Evolutionary conservation across 2,113 vertebrate genomes (phyloP).

Genomic region (Hippocampus comes): DNA sequence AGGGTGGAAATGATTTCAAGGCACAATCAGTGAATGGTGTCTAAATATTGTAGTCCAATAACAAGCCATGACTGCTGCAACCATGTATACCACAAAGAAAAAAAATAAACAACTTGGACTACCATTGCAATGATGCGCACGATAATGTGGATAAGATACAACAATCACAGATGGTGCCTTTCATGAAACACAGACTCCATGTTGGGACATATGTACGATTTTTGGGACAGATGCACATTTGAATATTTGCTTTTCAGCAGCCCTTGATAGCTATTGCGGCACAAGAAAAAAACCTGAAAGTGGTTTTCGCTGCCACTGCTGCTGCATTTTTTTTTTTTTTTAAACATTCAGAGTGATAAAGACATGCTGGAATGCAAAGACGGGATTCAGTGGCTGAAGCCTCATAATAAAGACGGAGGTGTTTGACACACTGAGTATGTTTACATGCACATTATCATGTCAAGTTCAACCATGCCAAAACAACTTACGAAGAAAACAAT

Average conservation of each 20-base stretch:
- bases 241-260: conserved; percentile 42
- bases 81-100: not conserved
- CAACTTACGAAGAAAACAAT: not conserved
- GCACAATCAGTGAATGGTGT: conserved; percentile 11
- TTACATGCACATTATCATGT: conserved; percentile 30
- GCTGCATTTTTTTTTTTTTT: not conserved
- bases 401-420: conserved; percentile 50
- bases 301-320: not conserved
- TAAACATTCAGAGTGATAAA: conserved; percentile 32
- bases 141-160: conserved; percentile 14
- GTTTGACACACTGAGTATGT: conserved; percentile 27
- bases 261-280: conserved; percentile 30
- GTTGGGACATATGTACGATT: conserved; percentile 13
- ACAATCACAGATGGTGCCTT: conserved; percentile 30
- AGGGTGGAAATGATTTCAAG: conserved; percentile 47
- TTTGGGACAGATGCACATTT: conserved; percentile 17
- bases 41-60: conserved; percentile 5
- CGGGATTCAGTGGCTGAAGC: conserved; percentile 32
- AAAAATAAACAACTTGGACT: conserved; percentile 7
- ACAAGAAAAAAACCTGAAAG: not conserved
- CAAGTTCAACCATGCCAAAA: not conserved
- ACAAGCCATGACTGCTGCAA: not conserved
- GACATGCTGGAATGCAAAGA: conserved; percentile 50
- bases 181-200: conserved; percentile 32
- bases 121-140: not conserved